A percentile compares a stretch with the other conserved stretches of the same genome.
Conservation (phyloP, 2,113 vertebrate genomes). For the Channa maculata region DNA sequence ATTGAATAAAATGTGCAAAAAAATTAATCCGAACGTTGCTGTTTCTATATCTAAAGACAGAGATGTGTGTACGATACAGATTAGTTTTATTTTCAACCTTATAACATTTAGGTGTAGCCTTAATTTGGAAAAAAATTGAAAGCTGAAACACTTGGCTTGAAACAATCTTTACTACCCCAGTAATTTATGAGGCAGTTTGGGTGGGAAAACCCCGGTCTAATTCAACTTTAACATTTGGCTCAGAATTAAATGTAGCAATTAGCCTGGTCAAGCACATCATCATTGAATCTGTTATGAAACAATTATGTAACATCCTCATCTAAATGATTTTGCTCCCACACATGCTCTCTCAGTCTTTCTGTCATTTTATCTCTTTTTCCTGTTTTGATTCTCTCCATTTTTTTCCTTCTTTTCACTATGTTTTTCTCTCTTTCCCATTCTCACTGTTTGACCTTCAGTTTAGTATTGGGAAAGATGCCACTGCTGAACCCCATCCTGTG, state of each 20-base stretch:
- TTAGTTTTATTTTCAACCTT: background rate
- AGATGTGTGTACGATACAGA: background rate
- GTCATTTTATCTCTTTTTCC: constrained; percentile 4
- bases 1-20: too few relatives aligned
- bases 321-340: constrained; percentile 35
- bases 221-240: constrained; percentile 49
- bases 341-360: background rate
- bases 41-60: constrained; percentile 1
- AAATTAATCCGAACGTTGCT: background rate
- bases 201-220: constrained; percentile 18
- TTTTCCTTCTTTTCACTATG: constrained; percentile 8
- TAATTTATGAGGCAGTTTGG: constrained; percentile 28
- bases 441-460: constrained; percentile 26
- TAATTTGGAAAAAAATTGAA: background rate
- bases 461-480: background rate
- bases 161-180: background rate
- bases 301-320: constrained; percentile 56
- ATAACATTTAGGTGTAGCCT: background rate
- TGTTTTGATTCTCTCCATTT: constrained; percentile 17
- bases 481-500: background rate
- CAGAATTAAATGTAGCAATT: constrained; percentile 47
- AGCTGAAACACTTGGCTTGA: background rate
- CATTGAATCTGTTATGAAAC: constrained; percentile 57
- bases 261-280: constrained; percentile 39
- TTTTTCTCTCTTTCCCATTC: constrained; percentile 9